Evolutionary conservation across 2,113 vertebrate genomes (phyloP).

Genomic region (Puffinus mauretanicus): DNA sequence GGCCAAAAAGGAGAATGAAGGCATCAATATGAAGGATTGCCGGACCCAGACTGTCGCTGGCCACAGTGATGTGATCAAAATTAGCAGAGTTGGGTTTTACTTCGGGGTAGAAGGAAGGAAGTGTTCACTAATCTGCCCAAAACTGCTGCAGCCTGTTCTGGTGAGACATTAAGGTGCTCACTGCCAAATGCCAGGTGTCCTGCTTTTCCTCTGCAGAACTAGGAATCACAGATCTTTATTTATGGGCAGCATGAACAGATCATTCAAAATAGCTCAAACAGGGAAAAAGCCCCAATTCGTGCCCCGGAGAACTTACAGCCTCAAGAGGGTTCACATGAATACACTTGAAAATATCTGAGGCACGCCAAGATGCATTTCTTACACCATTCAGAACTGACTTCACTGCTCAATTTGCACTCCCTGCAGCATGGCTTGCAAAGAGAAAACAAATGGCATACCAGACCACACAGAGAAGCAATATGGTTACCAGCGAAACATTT

Average conservation of each 20-base stretch:
- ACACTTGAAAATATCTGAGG: not conserved
- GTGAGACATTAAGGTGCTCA: not conserved
- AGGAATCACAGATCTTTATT: not conserved
- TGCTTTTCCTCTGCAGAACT: not conserved
- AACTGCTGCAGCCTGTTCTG: not conserved
- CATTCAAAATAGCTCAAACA: not conserved
- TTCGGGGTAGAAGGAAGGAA: not conserved
- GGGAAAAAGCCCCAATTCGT: not conserved
- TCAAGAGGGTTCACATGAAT: not conserved
- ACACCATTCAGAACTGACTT: slow-evolving; percentile 4
- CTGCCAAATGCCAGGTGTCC: not conserved
- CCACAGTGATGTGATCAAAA: not conserved
- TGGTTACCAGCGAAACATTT: slow-evolving; percentile 33
- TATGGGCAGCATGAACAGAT: not conserved
- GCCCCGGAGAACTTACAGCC: not conserved
- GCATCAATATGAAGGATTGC: not conserved
- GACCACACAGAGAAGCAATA: slow-evolving; percentile 47
- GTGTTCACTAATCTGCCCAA: not conserved
- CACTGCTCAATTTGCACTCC: slow-evolving; percentile 24
- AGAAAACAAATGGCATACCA: slow-evolving; percentile 55
- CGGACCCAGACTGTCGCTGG: not conserved
- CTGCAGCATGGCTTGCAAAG: slow-evolving; percentile 3
- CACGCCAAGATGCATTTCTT: slow-evolving; percentile 13
- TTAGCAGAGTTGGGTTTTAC: not conserved
- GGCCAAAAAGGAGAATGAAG: not conserved